phyloP scores from a whole-genome alignment of 2,113 vertebrate species.

The Setophaga coronata region DNA sequence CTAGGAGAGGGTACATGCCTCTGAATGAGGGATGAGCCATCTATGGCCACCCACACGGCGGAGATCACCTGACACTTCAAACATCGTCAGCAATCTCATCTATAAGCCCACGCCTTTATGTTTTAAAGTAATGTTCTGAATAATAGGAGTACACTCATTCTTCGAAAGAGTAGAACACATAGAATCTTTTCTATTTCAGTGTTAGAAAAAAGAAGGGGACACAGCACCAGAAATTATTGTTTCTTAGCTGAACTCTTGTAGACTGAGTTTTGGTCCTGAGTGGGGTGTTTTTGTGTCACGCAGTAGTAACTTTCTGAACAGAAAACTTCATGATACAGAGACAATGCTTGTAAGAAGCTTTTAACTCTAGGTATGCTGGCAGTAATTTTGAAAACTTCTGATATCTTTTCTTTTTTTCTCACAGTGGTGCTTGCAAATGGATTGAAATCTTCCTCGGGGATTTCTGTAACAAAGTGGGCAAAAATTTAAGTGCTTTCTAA shows the following conservation, averaged over 20 bases:
- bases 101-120: not conserved
- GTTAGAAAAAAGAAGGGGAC: not conserved
- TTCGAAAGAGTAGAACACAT: not conserved
- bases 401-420: not conserved
- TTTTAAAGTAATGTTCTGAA: not conserved
- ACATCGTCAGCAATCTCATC: not conserved
- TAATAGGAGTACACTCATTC: not conserved
- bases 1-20: not conserved
- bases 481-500: constrained; percentile 51
- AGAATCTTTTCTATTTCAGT: not conserved
- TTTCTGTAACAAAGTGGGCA: constrained; percentile 2
- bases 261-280: not conserved
- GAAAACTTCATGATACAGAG: not conserved
- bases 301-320: not conserved
- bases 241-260: not conserved
- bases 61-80: not conserved
- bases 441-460: constrained; percentile 22
- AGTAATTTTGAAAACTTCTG: not conserved
- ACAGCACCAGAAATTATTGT: not conserved
- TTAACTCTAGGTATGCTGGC: constrained; percentile 25
- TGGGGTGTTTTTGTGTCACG: not conserved
- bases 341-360: not conserved
- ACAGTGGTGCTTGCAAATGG: not conserved
- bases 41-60: accelerated
- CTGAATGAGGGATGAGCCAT: accelerated